Evolutionary conservation across 2,113 vertebrate species (phyloP).

Genomic region (Urocynchramus pylzowi): DNA sequence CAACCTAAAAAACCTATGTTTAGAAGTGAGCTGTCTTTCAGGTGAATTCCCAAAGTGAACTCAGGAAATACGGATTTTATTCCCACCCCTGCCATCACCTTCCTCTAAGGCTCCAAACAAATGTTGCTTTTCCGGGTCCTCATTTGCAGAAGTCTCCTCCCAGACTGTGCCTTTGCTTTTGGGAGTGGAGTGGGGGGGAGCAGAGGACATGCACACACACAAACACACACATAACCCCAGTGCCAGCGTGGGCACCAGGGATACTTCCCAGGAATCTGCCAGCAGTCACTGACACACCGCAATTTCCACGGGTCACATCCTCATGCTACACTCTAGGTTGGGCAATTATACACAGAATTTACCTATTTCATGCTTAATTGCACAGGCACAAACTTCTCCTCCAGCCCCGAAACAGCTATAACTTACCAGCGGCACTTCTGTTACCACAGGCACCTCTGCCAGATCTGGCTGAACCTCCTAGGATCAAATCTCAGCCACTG

Average conservation of each 20-base stretch:
- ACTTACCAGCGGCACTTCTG: not conserved
- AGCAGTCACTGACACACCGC: fast-evolving
- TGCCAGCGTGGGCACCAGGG: fast-evolving
- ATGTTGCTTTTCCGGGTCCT: fast-evolving
- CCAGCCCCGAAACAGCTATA: not conserved
- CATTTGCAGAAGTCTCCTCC: not conserved
- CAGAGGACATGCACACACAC: not conserved
- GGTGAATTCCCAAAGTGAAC: not conserved
- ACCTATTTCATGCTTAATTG: constrained; percentile 60
- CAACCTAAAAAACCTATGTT: not conserved
- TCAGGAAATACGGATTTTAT: not conserved
- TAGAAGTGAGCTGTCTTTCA: not conserved
- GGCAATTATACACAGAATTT: constrained; percentile 52
- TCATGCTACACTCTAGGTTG: not conserved
- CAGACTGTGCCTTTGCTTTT: not conserved
- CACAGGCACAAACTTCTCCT: constrained; percentile 31
- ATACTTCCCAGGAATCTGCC: not conserved
- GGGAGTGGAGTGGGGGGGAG: not conserved
- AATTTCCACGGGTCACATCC: constrained; percentile 10
- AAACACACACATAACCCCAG: not conserved
- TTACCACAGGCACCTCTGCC: not conserved
- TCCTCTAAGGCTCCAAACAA: not conserved
- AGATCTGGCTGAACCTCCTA: not conserved
- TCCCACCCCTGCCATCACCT: not conserved
- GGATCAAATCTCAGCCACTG: not conserved